Conservation (phyloP, 1,140 invertebrate species). For the Euschistus heros region DNA sequence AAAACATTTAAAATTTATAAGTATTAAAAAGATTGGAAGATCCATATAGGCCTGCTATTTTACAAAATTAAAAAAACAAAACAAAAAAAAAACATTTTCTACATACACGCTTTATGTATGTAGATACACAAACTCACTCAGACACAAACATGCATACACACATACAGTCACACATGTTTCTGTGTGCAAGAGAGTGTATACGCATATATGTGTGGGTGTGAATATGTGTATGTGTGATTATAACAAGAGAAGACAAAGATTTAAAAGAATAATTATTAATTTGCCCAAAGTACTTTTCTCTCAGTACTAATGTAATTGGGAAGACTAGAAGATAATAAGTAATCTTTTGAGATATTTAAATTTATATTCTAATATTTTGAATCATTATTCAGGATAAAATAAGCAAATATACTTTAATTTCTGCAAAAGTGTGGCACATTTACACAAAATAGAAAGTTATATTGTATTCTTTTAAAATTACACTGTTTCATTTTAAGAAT, state of each 20-base stretch:
- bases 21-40: slow-evolving; percentile 24
- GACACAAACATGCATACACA: too few species aligned
- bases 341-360: slow-evolving; percentile 9
- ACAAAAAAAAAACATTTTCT: slow-evolving; percentile 3
- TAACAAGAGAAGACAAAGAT: slow-evolving; percentile 7
- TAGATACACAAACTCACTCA: too few species aligned
- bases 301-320: not conserved
- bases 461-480: too few species aligned
- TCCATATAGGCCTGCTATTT: slow-evolving; percentile 25
- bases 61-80: slow-evolving; percentile 22
- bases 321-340: slow-evolving; percentile 13
- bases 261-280: slow-evolving; percentile 4
- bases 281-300: slow-evolving; percentile 9
- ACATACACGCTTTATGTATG: too few species aligned
- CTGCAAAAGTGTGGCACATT: not conserved
- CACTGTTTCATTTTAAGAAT: too few species aligned
- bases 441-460: slow-evolving; percentile 1
- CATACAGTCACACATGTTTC: too few species aligned
- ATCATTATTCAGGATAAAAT: not conserved
- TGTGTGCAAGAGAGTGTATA: too few species aligned
- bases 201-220: not conserved
- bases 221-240: not conserved
- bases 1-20: slow-evolving; percentile 19
- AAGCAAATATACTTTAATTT: slow-evolving; percentile 3
- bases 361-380: not conserved